Evolutionary conservation across 2,888 invertebrate genomes (phyloP).

Genomic region (Baccha elongata): DNA sequence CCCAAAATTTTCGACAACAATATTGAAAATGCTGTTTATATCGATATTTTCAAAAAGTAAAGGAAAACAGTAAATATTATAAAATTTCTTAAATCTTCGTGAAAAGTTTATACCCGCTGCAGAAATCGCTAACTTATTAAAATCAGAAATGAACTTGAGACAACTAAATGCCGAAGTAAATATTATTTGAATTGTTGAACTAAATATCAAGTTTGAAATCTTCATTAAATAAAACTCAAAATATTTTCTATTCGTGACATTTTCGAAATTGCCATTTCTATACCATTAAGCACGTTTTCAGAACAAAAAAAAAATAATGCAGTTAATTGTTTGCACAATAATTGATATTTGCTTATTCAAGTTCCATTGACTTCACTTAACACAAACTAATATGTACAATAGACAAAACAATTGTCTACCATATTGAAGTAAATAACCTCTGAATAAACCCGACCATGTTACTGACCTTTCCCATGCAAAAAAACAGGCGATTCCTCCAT

Average conservation of each 20-base stretch:
- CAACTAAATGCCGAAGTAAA: too few species aligned
- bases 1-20: too few species aligned
- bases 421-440: conserved; percentile 19
- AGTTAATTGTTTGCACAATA: neutral
- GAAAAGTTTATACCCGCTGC: too few species aligned
- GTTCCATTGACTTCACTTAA: neutral
- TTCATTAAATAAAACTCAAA: neutral
- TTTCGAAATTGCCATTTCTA: neutral
- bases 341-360: conserved; percentile 26
- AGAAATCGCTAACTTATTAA: too few species aligned
- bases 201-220: neutral
- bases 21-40: too few species aligned
- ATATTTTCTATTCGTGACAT: neutral
- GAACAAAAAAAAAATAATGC: too few species aligned
- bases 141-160: too few species aligned
- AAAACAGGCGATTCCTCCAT: neutral
- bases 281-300: conserved; percentile 16
- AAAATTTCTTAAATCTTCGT: too few species aligned
- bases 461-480: conserved; percentile 26
- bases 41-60: too few species aligned
- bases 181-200: too few species aligned
- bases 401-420: neutral
- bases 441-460: conserved; percentile 4
- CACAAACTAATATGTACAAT: neutral
- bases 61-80: too few species aligned